Percentiles rank a stretch among this genome's conserved stretches.
phyloP scores from a whole-genome alignment of 2,113 vertebrate genomes.

The Pachypanchax playfairii region DNA sequence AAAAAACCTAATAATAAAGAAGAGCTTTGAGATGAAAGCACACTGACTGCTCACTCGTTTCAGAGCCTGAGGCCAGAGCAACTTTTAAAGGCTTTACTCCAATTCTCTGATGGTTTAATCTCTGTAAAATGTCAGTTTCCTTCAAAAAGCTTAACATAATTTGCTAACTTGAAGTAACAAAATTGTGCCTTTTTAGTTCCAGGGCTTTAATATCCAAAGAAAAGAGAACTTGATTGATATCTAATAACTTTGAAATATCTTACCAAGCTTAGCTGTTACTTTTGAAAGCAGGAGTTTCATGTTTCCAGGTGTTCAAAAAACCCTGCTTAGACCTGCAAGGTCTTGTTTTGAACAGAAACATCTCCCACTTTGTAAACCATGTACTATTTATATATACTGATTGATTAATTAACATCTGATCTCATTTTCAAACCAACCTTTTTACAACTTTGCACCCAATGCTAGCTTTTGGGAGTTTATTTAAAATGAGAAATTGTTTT shows the following conservation, averaged over 20 bases:
- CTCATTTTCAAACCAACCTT: not conserved
- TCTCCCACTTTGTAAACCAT: too few relatives aligned
- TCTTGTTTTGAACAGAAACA: too few relatives aligned
- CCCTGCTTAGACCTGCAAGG: too few relatives aligned
- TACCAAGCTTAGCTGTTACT: too few relatives aligned
- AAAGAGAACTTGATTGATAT: not conserved
- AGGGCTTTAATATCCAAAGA: not conserved
- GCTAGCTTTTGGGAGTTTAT: not conserved
- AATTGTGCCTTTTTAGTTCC: not conserved
- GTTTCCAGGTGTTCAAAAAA: too few relatives aligned
- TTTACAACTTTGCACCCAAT: constrained; percentile 3
- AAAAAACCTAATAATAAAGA: constrained; percentile 21
- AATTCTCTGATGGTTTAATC: not conserved
- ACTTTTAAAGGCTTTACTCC: constrained; percentile 35
- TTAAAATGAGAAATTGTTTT: too few relatives aligned
- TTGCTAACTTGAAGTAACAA: not conserved
- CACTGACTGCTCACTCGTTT: not conserved
- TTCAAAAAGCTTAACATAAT: constrained; percentile 12
- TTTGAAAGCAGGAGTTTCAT: too few relatives aligned
- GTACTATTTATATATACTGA: too few relatives aligned
- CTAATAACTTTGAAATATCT: too few relatives aligned
- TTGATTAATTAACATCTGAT: too few relatives aligned
- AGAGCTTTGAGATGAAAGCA: constrained; percentile 27
- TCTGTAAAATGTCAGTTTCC: constrained; percentile 8
- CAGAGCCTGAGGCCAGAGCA: constrained; percentile 12